Base-by-base conservation (phyloP, 2,113 vertebrate species). In the Mellivora capensis region DNA sequence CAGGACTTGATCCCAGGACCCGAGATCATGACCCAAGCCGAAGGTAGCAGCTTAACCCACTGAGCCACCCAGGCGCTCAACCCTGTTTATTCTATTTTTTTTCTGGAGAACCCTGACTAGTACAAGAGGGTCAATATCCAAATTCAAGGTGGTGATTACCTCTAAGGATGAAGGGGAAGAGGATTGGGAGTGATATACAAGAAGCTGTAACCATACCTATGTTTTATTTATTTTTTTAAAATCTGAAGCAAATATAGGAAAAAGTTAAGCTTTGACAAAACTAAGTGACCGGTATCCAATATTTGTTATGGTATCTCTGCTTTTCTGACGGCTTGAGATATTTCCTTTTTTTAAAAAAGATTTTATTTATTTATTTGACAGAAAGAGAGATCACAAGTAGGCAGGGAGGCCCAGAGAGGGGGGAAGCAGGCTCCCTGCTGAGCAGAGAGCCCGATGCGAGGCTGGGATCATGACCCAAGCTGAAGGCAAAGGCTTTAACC, bases 161-260 rank as follows among this genome's bases (percentile, higher is more conserved):
- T 96, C 87, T 61, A 23, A 14, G 77, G 37, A 77, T 25, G 25
- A 42, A 90, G 27, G n/a, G 14, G 29, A 80, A 64, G 39, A 3
- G 64, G 3, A 64, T 57, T 88, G 17, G 85, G 79, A 89, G 13
- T 72, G 47, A 69, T 54, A 71, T 52, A 86, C 13, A 82, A 67
- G 39, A 85, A 93, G 44, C 76, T 80, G 77, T 74, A 92, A 61
- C 44, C 91, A 20, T 82, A 67, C 79, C 20, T 62, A 3, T 80
- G 61, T 84, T 91, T 93, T 87, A 61, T 67, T 91, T 96, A 64
- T 76, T 94, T 69, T 93, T 57, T 37, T 37, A 94, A 96, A 94
- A 37, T 72, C 47, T 77, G 29, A 96, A 91, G n/a, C 62, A 96
- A 85, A 72, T 57, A 67, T 77, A 86, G 14, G 59, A 82, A 84